Conservation (phyloP, 2,888 invertebrate genomes). For the Blomia tropicalis region DNA sequence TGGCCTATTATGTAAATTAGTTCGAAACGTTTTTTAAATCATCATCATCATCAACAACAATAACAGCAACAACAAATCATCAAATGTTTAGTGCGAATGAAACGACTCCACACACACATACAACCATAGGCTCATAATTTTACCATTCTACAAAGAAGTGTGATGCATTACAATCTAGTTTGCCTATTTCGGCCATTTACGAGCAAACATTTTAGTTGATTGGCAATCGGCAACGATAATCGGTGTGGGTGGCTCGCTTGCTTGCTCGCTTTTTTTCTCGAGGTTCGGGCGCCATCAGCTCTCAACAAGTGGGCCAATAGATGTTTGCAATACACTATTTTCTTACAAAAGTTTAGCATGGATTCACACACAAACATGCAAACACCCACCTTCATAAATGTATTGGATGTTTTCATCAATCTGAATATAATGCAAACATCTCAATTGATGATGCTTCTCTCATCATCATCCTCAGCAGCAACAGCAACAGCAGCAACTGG, state of each 20-base stretch:
- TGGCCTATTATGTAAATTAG: constrained; percentile 14
- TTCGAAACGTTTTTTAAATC: neutral
- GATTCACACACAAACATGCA: no score
- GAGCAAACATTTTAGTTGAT: neutral
- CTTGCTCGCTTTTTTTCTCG: neutral
- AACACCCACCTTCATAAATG: no score
- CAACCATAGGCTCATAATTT: neutral
- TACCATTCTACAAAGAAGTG: neutral
- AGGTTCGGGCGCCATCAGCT: no score
- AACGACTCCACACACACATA: no score
- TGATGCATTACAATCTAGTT: constrained; percentile 9
- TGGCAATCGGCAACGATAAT: constrained; percentile 8
- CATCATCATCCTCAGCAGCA: no score
- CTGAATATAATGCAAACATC: no score
- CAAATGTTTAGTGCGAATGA: neutral
- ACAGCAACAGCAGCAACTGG: no score
- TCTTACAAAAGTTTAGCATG: no score
- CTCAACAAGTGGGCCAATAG: no score
- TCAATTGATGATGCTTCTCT: no score
- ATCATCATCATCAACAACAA: neutral
- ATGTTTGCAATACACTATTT: no score
- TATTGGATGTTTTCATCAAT: no score
- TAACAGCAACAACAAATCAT: neutral
- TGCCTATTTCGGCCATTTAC: neutral
- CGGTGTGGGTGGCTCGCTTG: constrained; percentile 1